Conservation (phyloP, 2,797 vertebrate genomes). For the Pitangus sulphuratus region DNA sequence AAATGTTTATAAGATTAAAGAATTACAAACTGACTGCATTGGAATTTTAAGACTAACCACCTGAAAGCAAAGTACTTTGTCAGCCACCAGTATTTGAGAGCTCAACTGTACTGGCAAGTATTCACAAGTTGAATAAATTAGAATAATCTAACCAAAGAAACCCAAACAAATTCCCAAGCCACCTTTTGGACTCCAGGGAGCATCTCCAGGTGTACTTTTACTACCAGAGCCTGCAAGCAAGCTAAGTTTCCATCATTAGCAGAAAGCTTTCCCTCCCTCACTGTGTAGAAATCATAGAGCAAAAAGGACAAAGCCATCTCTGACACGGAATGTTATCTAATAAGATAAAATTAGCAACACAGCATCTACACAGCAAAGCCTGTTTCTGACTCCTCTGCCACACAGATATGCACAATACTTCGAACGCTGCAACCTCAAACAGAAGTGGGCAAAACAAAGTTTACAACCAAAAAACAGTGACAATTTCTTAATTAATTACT, state of each 20-base stretch:
- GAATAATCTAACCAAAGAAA: neutral
- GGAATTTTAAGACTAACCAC: neutral
- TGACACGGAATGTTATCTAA: neutral
- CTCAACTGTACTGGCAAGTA: neutral
- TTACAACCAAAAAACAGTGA: neutral
- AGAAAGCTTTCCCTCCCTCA: neutral
- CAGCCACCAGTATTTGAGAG: neutral
- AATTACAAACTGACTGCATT: neutral
- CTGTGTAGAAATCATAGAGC: accelerated
- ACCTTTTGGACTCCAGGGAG: neutral
- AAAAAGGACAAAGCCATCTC: neutral
- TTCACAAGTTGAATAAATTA: neutral
- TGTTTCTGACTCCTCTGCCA: neutral
- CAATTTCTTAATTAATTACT: neutral
- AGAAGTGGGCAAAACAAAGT: accelerated
- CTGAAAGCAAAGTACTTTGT: neutral
- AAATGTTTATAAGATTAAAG: neutral
- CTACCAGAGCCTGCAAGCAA: neutral
- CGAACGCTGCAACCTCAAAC: neutral
- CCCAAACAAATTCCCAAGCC: neutral
- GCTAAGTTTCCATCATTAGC: accelerated
- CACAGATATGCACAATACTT: accelerated
- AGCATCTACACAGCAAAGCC: neutral
- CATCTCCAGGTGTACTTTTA: neutral
- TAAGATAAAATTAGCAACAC: neutral